Evolutionary conservation across 2,797 vertebrate genomes (phyloP).

Genomic region (Melanotaenia nigrans): DNA sequence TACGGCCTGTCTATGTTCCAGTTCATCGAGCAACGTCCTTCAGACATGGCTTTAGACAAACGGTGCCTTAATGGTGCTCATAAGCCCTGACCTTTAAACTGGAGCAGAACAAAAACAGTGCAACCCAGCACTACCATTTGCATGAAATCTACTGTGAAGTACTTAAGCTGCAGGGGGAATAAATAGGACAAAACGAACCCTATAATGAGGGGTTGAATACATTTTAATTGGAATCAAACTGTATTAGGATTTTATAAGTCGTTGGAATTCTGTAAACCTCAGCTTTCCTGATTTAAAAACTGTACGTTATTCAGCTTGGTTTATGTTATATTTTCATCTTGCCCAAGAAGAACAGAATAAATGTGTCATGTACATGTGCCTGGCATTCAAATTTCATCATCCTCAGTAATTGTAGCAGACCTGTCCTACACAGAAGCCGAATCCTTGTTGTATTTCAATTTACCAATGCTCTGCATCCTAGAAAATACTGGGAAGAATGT

Average conservation of each 20-base stretch:
- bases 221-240: constrained; percentile 31
- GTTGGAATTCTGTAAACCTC: constrained; percentile 9
- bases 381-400: constrained; percentile 48
- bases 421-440: constrained; percentile 58
- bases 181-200: constrained; percentile 40
- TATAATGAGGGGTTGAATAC: constrained; percentile 16
- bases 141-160: constrained; percentile 58
- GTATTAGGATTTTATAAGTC: constrained; percentile 5
- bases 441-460: constrained; percentile 86
- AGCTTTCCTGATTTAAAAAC: not conserved
- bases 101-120: constrained; percentile 64
- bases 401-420: constrained; percentile 75
- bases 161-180: constrained; percentile 37
- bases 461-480: constrained; percentile 69
- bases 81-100: constrained; percentile 75
- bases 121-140: constrained; percentile 45
- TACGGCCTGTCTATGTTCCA: constrained; percentile 57
- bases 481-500: constrained; percentile 78
- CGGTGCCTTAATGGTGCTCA: constrained; percentile 72
- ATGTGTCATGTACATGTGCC: constrained; percentile 32
- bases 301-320: not conserved
- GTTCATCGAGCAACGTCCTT: constrained; percentile 74
- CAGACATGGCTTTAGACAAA: constrained; percentile 73
- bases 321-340: constrained; percentile 1
- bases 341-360: constrained; percentile 6